Evolutionary conservation across 2,888 invertebrate genomes (phyloP).

Genomic region (Stratiomys singularior): DNA sequence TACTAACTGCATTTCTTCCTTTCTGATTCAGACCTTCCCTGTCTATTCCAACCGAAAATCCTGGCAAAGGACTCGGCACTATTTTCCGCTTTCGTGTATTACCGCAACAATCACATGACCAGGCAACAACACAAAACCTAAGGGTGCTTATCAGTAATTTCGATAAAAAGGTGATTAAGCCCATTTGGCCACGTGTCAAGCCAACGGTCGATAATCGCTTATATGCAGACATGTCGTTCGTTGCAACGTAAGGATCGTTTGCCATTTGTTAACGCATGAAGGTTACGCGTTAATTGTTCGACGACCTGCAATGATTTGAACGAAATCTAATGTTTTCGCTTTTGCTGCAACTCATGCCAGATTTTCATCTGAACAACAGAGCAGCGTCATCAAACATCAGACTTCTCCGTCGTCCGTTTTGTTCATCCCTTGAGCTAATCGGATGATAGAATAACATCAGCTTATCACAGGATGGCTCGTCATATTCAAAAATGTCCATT

Average conservation of each 20-base stretch:
- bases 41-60: too few relatives aligned
- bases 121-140: not conserved
- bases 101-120: not conserved
- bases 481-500: conserved; percentile 46
- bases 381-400: not conserved
- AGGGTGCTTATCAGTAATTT: conserved; percentile 42
- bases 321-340: conserved; percentile 31
- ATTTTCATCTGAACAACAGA: not conserved
- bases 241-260: conserved; percentile 20
- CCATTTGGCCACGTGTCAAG: conserved; percentile 51
- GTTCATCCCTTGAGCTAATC: conserved; percentile 45
- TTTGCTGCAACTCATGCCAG: conserved; percentile 22
- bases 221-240: not conserved
- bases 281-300: conserved; percentile 28
- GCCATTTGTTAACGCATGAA: conserved; percentile 12
- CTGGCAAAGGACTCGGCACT: too few relatives aligned
- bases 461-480: conserved; percentile 49
- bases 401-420: conserved; percentile 35
- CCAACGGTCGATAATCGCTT: conserved; percentile 49
- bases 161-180: conserved; percentile 50
- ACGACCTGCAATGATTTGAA: conserved; percentile 16
- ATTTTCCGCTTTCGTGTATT: not conserved
- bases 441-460: conserved; percentile 44
- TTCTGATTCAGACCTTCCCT: too few relatives aligned
- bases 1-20: too few relatives aligned